Base-by-base conservation (phyloP, 2,113 vertebrate species). In the Silurus asotus region DNA sequence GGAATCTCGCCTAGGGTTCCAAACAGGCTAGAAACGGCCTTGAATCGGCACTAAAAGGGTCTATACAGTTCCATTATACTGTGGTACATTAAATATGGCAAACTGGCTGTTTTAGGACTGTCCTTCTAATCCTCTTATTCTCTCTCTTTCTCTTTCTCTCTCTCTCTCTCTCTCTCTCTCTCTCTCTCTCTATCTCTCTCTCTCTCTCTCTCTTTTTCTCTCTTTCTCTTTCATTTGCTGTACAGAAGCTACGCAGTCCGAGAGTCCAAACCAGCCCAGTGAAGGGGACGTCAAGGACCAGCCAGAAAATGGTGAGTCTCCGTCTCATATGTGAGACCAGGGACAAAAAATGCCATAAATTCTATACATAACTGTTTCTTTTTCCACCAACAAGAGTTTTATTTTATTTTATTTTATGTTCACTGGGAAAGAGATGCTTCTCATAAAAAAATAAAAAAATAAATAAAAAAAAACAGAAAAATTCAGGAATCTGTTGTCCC, bases 201-300 rank as follows among this genome's bases (percentile, higher is more conserved):
- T 67, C 59, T 51, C 58, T 79, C 23, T 83, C 77, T 64, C n/a
- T 77, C 11, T 48, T 49, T 70, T 10, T 84, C n/a, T 74, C 55
- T 86, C 69, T 86, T 23, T 84, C 37, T 84, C 72, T 81, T 13
- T 90, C 15, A 58, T 67, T 74, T 4, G 77, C 15, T 83, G 14
- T 78, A 6, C 96, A 99, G 97, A 98, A 94, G 92, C 96, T 92
- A 94, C 96, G 94, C 97, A 98, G 93, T 97, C 97, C 95, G 98
- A 98, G 91, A 99, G 98, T 95, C 97, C 98, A 90, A 97, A 96
- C 95, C 97, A 98, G 93, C 95, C 96, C 94, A 98, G 96, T 92
- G 98, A 99, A 81, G 96, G 96, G 92, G 97, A 99, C 93, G 97
- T 99, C 94, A 99, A 99, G 95, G 98, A 99, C 93, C 97, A 98